Base-by-base conservation (phyloP, 2,797 vertebrate genomes). In the Spheniscus humboldti region DNA sequence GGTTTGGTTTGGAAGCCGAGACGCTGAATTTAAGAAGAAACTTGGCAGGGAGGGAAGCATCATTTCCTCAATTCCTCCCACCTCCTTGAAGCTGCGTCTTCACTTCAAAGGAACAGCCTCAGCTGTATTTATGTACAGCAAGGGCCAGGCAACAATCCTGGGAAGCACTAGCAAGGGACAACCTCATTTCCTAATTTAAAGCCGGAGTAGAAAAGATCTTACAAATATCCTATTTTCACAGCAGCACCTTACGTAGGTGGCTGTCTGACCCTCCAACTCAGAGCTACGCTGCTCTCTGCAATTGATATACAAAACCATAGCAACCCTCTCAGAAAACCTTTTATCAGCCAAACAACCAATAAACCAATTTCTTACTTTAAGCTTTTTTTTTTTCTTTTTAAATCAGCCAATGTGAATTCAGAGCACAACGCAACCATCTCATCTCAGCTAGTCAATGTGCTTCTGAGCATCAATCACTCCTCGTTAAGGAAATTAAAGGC, bases 271-370 rank as follows among this genome's bases (percentile, higher is more conserved):
- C 59, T 20, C 27, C 18, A 8, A 1, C 52, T 15, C 18, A 10
- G n/a, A 41, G 23, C 53, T 3, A 5, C 13, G 1, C 48, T 52
- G 1, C 27, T 2, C n/a, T 5, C 3, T 1, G 2, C 2, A 23
- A 25, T 3, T 2, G 8, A 9, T 2, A 18, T 0, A 5, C 3
- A 27, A 56, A 72, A 2, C 55, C 73, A 56, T 0, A 68, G 13
- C 20, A 45, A 37, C 33, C 60, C 25, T 8, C 60, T 11, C 47
- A 18, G 41, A 17, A 33, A n/a, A 14, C 13, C 69, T 81, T 43
- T 63, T 13, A 63, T 48, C 63, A 74, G 28, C 23, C 45, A 55
- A 33, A 5, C 43, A 28, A 63, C 37, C 56, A 31, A 52, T 37
- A 72, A 66, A 53, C 17, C 41, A 3, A 17, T 43, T 64, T 43